These are phyloP conservation scores for Dicentrarchus labrax DNA, from an alignment of 2,113 vertebrate species.

Conservation along the genomic window DNA sequence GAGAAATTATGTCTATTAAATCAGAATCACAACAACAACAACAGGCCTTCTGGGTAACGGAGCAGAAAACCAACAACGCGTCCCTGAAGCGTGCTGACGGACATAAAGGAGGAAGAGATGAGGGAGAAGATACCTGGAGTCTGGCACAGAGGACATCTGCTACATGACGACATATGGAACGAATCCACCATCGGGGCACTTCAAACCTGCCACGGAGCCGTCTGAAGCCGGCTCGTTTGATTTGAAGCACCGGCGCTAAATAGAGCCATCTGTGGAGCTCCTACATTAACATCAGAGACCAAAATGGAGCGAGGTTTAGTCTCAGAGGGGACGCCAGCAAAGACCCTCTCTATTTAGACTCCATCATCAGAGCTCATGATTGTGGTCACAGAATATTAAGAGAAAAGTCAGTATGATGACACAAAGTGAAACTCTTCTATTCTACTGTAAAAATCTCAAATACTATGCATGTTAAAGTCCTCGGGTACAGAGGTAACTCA, in stretches of 20 bases:
- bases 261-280: constrained; percentile 20
- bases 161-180: constrained; percentile 5
- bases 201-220: neutral
- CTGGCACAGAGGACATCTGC: constrained; percentile 20
- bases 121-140: neutral
- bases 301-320: neutral
- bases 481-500: too few relatives aligned
- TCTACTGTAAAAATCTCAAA: too few relatives aligned
- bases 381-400: too few relatives aligned
- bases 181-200: constrained; percentile 2
- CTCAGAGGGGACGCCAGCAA: neutral
- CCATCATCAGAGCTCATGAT: too few relatives aligned
- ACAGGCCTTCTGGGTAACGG: neutral
- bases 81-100: neutral
- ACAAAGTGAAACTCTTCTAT: too few relatives aligned
- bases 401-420: too few relatives aligned
- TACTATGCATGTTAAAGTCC: too few relatives aligned
- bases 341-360: neutral
- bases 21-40: neutral
- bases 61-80: constrained; percentile 19
- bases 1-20: neutral
- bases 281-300: neutral
- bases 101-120: neutral
- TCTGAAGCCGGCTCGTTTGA: constrained; percentile 10
- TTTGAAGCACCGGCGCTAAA: neutral